phyloP scores from a whole-genome alignment of 1,140 invertebrate species.

The Hetaerina americana region DNA sequence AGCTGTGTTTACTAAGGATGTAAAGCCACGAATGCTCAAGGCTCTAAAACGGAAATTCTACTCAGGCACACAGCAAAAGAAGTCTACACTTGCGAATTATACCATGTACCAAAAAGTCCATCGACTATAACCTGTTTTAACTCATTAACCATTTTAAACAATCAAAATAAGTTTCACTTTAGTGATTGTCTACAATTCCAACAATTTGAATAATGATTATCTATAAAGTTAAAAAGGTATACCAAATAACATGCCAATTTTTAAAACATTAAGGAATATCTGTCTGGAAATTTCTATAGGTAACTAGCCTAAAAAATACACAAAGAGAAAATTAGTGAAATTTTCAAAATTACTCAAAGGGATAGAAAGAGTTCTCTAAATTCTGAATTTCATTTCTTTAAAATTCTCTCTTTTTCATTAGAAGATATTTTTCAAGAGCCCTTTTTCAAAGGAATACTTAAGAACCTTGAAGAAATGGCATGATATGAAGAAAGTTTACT shows the following conservation, averaged over 20 bases:
- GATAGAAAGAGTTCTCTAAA: neutral
- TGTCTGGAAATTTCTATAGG: neutral
- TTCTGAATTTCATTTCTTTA: neutral
- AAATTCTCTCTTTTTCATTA: neutral
- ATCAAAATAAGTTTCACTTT: neutral
- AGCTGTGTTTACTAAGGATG: neutral
- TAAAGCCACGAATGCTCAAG: neutral
- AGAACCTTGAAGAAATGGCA: neutral
- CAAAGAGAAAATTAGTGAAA: neutral
- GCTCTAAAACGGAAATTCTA: neutral
- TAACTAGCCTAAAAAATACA: neutral
- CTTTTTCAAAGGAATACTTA: neutral
- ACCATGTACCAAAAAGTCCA: neutral
- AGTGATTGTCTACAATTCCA: neutral
- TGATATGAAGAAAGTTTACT: neutral
- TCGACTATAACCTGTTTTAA: neutral
- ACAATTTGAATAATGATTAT: neutral
- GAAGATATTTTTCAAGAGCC: neutral
- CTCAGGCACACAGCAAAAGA: neutral
- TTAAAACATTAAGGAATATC: neutral
- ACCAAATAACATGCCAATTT: neutral
- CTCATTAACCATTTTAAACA: neutral
- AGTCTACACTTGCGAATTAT: neutral
- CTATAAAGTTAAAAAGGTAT: neutral
- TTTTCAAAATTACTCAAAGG: too few relatives aligned